A percentile compares a stretch with the other conserved stretches of the same genome.
phyloP scores from a whole-genome alignment of 2,797 vertebrate species.

The Australoheros facetus region DNA sequence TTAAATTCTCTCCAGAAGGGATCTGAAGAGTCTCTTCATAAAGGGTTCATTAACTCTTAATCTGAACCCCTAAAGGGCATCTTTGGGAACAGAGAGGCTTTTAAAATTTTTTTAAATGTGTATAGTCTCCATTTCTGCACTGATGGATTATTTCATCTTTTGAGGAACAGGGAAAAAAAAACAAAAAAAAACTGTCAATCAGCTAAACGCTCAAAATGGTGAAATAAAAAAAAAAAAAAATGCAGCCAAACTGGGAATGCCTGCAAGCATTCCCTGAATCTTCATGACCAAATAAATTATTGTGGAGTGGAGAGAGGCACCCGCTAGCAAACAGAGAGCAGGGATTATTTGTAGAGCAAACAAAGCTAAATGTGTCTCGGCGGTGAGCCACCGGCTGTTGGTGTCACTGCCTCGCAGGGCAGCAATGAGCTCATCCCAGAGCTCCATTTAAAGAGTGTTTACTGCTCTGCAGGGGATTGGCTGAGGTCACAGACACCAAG shows the following conservation, averaged over 20 bases:
- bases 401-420: slow-evolving; percentile 27
- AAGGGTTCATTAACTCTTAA: neutral
- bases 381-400: slow-evolving; percentile 31
- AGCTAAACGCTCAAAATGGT: rapidly evolving
- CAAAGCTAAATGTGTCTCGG: slow-evolving; percentile 44
- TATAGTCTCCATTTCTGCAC: neutral
- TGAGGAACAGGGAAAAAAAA: rapidly evolving
- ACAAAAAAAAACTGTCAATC: rapidly evolving
- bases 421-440: neutral
- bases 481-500: neutral
- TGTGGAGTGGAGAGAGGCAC: neutral
- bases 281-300: neutral
- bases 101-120: neutral
- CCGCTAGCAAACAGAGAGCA: slow-evolving; percentile 3
- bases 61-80: neutral
- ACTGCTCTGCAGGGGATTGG: neutral
- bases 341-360: slow-evolving; percentile 31
- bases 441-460: slow-evolving; percentile 16
- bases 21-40: neutral
- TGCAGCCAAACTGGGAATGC: neutral
- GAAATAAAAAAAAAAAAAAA: neutral
- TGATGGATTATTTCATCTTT: neutral
- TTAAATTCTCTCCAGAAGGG: neutral
- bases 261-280: neutral
- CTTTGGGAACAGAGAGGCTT: neutral